These are phyloP conservation scores for Sylvia atricapilla DNA, from an alignment of 2,113 vertebrate genomes.

Conservation along the genomic window DNA sequence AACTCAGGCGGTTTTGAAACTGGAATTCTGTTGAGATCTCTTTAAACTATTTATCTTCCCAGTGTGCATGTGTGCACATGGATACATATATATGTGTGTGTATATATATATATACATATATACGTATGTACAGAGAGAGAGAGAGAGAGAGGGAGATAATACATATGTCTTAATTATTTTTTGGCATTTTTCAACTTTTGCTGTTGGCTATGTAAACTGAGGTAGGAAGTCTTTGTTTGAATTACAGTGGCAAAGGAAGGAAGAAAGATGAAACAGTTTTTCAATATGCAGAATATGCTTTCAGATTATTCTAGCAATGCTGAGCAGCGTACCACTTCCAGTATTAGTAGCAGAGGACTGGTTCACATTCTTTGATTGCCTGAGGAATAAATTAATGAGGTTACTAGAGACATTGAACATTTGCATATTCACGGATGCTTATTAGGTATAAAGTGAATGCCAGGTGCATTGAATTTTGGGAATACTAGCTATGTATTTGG, in stretches of 20 bases:
- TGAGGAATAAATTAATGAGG: conserved; percentile 85
- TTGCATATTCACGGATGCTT: conserved; percentile 83
- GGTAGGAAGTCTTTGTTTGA: conserved; percentile 72
- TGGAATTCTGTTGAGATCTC: conserved; percentile 9
- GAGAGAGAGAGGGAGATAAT: not conserved
- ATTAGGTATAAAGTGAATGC: conserved; percentile 79
- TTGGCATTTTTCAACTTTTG: conserved; percentile 33
- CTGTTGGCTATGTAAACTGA: conserved; percentile 56
- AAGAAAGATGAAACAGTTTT: conserved; percentile 69
- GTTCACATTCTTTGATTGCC: conserved; percentile 78
- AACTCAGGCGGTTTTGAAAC: conserved; percentile 23
- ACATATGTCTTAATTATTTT: conserved; percentile 45
- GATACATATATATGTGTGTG: not conserved
- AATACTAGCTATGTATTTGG: conserved; percentile 60
- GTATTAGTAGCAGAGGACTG: conserved; percentile 70
- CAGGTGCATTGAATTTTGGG: conserved; percentile 78
- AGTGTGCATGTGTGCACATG: not conserved
- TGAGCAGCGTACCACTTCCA: conserved; percentile 45
- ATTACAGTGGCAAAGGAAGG: conserved; percentile 54
- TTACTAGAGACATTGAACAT: conserved; percentile 76
- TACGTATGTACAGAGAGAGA: not conserved
- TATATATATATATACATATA: no score
- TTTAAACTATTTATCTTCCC: conserved; percentile 46
- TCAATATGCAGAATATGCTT: conserved; percentile 60
- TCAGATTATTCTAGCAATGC: conserved; percentile 55